These are phyloP conservation scores for Propithecus deckenii DNA, from an alignment of 2,797 vertebrate species.

Conservation along the genomic window DNA sequence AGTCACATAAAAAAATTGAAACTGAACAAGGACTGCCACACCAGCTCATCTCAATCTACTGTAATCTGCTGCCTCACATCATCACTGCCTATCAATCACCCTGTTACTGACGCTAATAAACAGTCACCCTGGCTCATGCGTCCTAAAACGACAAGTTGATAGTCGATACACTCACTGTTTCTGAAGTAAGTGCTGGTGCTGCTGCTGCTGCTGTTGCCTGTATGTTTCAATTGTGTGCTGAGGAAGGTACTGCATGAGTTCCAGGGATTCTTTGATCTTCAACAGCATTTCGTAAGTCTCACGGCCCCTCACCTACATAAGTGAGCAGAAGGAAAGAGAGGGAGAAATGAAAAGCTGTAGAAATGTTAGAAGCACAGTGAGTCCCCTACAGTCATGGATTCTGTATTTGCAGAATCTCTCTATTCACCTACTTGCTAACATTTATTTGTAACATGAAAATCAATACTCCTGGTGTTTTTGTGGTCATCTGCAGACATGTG, in stretches of 20 bases:
- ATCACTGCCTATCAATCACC: not conserved
- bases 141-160: not conserved
- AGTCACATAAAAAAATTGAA: not conserved
- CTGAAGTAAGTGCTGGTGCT: slow-evolving; percentile 97
- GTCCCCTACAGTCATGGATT: not conserved
- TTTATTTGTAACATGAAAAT: not conserved
- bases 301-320: slow-evolving; percentile 93
- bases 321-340: not conserved
- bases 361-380: not conserved
- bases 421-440: not conserved
- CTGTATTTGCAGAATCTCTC: not conserved
- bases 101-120: too few relatives aligned
- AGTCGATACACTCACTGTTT: slow-evolving; percentile 94
- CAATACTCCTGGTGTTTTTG: too few relatives aligned
- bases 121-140: not conserved
- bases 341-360: not conserved
- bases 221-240: slow-evolving; percentile 99
- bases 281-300: slow-evolving; percentile 99
- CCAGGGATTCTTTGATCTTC: slow-evolving; percentile 99
- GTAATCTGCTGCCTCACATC: not conserved
- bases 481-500: not conserved
- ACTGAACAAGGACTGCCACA: not conserved
- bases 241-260: slow-evolving; percentile 98
- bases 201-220: slow-evolving; percentile 98
- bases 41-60: not conserved